phyloP scores from a whole-genome alignment of 30 jellyfish, hydroid and myxozoan species.

The Chironex yamaguchii region DNA sequence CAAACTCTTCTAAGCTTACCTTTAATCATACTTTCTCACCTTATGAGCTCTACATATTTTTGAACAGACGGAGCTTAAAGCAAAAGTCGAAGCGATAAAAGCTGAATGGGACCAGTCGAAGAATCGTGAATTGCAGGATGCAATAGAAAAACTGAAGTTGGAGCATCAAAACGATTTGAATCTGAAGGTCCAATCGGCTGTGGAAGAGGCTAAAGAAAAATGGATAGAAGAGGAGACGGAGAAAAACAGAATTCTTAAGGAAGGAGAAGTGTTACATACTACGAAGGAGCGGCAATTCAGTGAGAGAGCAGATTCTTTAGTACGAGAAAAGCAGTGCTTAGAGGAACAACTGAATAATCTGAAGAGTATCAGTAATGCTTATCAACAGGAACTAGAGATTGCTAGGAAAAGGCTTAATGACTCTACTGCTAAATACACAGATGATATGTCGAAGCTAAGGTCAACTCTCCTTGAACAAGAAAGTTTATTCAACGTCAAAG shows the following conservation, averaged over 20 bases:
- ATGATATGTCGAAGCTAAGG: background rate
- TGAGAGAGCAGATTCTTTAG: no score
- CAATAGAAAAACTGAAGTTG: slow-evolving; percentile 18
- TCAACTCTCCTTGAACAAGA: background rate
- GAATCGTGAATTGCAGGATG: slow-evolving; percentile 38
- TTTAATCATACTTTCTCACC: no score
- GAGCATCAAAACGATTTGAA: background rate
- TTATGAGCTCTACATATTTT: no score
- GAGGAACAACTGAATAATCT: no score
- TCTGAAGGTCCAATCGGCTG: background rate
- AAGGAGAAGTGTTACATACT: no score
- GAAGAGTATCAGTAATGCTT: no score
- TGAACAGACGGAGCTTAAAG: no score
- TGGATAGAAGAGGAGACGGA: background rate
- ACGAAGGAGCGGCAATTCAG: no score
- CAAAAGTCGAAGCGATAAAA: slow-evolving; percentile 29
- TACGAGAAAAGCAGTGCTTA: no score
- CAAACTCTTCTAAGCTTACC: no score
- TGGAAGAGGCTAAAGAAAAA: slow-evolving; percentile 2
- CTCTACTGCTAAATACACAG: background rate
- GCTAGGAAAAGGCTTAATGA: no score
- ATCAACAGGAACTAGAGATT: no score
- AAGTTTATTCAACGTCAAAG: background rate
- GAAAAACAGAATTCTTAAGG: background rate
- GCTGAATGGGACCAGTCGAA: slow-evolving; percentile 48